Base-by-base conservation (phyloP, 2,888 invertebrate species). In the Aethes cnicana region DNA sequence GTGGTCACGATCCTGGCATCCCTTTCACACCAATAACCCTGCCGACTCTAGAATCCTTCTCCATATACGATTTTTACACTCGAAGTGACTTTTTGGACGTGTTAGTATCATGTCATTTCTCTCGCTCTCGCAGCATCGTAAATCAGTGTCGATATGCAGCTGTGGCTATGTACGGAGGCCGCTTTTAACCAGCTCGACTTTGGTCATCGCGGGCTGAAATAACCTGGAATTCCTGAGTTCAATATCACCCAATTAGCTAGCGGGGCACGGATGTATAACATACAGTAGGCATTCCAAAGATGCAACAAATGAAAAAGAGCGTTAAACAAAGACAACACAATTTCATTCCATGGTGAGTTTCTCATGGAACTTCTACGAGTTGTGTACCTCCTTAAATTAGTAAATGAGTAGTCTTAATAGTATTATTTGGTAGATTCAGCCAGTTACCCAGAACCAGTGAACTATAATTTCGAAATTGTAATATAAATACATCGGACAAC, bases 171-270 rank as follows among this genome's bases (percentile, higher is more conserved):
- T 63, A 55, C 62, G 44, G 64, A 63, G 64, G 62, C 59, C 42
- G 57, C 55, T 63, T 64, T 68, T 61, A 57, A 61, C 55, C 57
- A 55, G 64, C 63, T 63, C 62, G 60, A 59, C 57, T 62, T 68
- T 61, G 74, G 81, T 84, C 79, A 83, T 79, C 62, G 66, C 58
- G 74, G 72, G 70, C 77, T 69, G 69, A 84, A 84, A 84, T 85
- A 83, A 77, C 68, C 62, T 68, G 78, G 79, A 77, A 84, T 84
- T 77, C 77, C 73, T 61, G 61, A 53, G 55, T 66, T 72, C 72
- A 67, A 72, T 71, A 71, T 68, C 63, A 64, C 69, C 70, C 74
- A 72, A 65, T 62, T 60, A 53, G 36, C 30, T 30, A 30, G 30
- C 50, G 50, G 36, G 20, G 8, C 25, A 7, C 17, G 23, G 20